Evolutionary conservation across 2,888 invertebrate genomes (phyloP).

Genomic region (Tortricodes alternella): DNA sequence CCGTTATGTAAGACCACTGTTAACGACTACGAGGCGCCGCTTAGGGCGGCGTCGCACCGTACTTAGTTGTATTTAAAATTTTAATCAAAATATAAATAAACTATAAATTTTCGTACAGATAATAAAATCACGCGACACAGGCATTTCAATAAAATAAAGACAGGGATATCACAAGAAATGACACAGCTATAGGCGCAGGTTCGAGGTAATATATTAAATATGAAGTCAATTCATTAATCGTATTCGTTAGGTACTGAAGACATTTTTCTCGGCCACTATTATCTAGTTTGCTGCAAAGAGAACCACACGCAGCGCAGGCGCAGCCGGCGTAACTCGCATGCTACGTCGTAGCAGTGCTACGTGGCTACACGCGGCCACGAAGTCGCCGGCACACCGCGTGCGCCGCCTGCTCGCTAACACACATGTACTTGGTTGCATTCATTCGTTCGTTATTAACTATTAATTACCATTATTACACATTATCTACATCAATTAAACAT

Average conservation of each 20-base stretch:
- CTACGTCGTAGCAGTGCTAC: constrained; percentile 38
- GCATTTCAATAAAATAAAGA: constrained; percentile 78
- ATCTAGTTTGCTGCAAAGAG: constrained; percentile 63
- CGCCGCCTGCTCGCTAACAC: constrained; percentile 60
- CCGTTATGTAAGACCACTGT: constrained; percentile 80
- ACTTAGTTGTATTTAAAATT: constrained; percentile 78
- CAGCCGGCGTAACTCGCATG: constrained; percentile 27
- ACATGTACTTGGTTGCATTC: constrained; percentile 74
- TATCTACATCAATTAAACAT: constrained; percentile 82
- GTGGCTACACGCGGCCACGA: constrained; percentile 32
- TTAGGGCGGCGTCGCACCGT: constrained; percentile 69
- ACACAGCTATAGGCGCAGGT: constrained; percentile 76
- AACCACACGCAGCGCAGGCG: constrained; percentile 45
- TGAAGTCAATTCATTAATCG: constrained; percentile 82
- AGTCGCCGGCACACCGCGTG: constrained; percentile 33
- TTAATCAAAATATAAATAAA: constrained; percentile 71
- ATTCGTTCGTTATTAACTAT: constrained; percentile 61
- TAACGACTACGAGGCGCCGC: constrained; percentile 67
- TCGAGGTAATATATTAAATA: constrained; percentile 80
- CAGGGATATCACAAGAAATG: constrained; percentile 75
- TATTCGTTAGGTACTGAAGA: constrained; percentile 78
- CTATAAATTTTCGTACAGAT: constrained; percentile 66
- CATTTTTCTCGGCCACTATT: constrained; percentile 67
- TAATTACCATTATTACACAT: constrained; percentile 79
- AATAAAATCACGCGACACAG: constrained; percentile 66